Evolutionary conservation across 2,888 invertebrate genomes (phyloP), one percentile per base, ranked within the genome.

Genomic region (Dusona sp.): DNA sequence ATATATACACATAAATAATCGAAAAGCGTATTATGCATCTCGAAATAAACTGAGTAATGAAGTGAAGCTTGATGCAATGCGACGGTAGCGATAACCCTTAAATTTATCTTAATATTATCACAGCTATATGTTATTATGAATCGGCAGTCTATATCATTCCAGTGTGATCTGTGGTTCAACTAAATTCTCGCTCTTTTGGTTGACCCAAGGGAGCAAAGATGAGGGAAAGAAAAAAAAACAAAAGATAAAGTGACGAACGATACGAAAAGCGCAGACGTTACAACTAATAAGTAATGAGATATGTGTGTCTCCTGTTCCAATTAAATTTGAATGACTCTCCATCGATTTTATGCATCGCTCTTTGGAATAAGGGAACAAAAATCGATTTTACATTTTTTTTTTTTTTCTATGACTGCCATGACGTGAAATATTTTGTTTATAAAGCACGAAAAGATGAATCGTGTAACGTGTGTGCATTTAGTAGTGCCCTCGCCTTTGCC

Each of bases 401-500:
- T n/a, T 70, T 57, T 84, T 79, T 75, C 22, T 65, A 22, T 13
- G 22, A 75, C 13, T 19, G 22, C 70, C 38, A 65, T 51, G 42
- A 22, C 38, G 38, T 64, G 45, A 25, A 54, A 42, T 68, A 9
- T 54, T 54, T 68, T 38, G 22, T 64, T 64, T 16, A 16, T 70
- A 57, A 16, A 33, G 57, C 19, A 77, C 36, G 48, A 38, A 65
- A 61, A 85, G 33, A 64, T 48, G 38, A 48, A 64, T 74, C 64
- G 77, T 38, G 45, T 36, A 81, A 61, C 79, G 72, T 61, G 82
- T 61, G 82, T 70, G 68, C 82, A 82, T 85, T 88, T 75, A 87
- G 54, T 81, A 72, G 61, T 38, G 84, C 87, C 87, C 87, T 87
- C 86, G 83, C 81, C 86, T 89, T 83, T 84, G 78, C 82, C 88